A percentile compares a stretch with the other conserved stretches of the same genome.
phyloP scores from a whole-genome alignment of 2,888 invertebrate species.

The Acronicta aceris region DNA sequence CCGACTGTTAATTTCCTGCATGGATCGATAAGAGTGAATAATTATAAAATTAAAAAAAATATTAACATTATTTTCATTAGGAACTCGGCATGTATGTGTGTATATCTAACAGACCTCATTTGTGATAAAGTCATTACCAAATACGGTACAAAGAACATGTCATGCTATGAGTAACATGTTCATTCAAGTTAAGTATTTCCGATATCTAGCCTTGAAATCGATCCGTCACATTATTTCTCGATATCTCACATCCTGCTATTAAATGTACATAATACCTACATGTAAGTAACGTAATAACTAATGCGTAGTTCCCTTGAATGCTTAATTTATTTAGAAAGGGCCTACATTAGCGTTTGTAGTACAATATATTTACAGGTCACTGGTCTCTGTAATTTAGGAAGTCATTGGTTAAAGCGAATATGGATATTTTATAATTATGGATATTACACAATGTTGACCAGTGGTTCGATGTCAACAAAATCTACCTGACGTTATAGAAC shows the following conservation, averaged over 20 bases:
- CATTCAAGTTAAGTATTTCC: conserved; percentile 30
- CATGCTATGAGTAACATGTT: conserved; percentile 11
- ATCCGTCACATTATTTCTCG: conserved; percentile 40
- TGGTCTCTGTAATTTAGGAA: conserved; percentile 18
- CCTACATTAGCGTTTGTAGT: background rate
- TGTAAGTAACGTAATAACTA: conserved; percentile 29
- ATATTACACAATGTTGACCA: background rate
- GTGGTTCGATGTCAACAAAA: background rate
- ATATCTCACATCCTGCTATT: conserved; percentile 54
- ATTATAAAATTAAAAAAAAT: too few species aligned
- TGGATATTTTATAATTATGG: background rate
- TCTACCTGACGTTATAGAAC: too few species aligned
- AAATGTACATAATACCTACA: too few species aligned
- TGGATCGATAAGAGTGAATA: too few species aligned
- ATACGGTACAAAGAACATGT: conserved; percentile 13
- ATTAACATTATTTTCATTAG: too few species aligned
- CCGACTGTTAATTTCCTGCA: too few species aligned
- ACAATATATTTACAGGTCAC: conserved; percentile 28
- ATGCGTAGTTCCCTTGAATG: conserved; percentile 45
- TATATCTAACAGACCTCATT: background rate
- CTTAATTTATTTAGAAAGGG: conserved; percentile 48
- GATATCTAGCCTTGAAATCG: conserved; percentile 48
- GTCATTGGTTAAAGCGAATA: conserved; percentile 4
- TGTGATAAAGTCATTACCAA: background rate
- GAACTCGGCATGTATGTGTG: too few species aligned